phyloP scores from a whole-genome alignment of 2,113 vertebrate species.

The Ammodytes marinus region DNA sequence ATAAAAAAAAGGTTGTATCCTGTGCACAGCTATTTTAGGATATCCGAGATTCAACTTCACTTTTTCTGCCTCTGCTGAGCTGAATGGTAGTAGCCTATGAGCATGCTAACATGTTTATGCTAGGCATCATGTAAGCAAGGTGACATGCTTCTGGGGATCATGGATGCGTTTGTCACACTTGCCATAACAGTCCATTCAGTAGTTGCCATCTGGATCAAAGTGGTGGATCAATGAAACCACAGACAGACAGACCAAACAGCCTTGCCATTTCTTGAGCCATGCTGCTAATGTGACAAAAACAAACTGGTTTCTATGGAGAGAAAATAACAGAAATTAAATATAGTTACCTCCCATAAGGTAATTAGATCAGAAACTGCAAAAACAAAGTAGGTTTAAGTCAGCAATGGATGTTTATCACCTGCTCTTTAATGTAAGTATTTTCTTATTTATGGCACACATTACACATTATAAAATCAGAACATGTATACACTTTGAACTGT shows the following conservation, averaged over 20 bases:
- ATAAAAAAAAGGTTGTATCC: not conserved
- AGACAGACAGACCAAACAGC: not conserved
- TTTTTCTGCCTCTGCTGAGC: constrained; percentile 12
- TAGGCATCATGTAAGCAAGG: constrained; percentile 20
- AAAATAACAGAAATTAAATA: constrained; percentile 67
- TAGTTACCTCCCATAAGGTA: constrained; percentile 54
- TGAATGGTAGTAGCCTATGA: constrained; percentile 5
- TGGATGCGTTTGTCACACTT: not conserved
- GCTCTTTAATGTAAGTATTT: constrained; percentile 19
- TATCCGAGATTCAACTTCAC: not conserved
- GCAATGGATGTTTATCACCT: constrained; percentile 21
- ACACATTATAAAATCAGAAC: constrained; percentile 31
- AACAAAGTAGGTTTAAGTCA: constrained; percentile 63
- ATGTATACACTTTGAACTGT: not conserved
- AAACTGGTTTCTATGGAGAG: constrained; percentile 68
- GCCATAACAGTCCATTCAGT: constrained; percentile 1
- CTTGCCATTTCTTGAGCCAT: constrained; percentile 23
- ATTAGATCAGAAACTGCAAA: constrained; percentile 72
- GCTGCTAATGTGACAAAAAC: constrained; percentile 56
- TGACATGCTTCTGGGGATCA: not conserved
- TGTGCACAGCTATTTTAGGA: constrained; percentile 7
- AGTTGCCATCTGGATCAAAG: not conserved
- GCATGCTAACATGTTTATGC: not conserved
- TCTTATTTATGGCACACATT: not conserved
- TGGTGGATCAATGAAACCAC: not conserved